Evolutionary conservation across 2,797 vertebrate genomes (phyloP).

Genomic region (Hydrophis major): DNA sequence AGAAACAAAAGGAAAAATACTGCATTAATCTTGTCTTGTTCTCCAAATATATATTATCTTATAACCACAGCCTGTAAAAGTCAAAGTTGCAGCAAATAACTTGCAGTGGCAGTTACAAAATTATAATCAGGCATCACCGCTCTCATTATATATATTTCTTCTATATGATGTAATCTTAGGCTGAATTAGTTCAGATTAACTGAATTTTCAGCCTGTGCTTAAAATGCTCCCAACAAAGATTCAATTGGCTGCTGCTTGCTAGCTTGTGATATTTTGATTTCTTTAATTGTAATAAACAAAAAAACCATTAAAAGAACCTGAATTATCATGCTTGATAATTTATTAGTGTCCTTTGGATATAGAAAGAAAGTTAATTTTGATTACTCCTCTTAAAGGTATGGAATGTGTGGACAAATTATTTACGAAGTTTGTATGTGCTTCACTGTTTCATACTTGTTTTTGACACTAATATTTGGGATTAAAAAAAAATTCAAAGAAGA

Average conservation of each 20-base stretch:
- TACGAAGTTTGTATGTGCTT: neutral
- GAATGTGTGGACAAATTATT: neutral
- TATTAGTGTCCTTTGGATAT: neutral
- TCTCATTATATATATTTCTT: neutral
- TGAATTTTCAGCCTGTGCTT: neutral
- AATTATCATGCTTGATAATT: neutral
- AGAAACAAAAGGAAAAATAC: neutral
- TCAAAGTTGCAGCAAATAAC: neutral
- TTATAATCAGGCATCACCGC: neutral
- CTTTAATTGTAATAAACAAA: neutral
- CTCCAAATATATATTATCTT: neutral
- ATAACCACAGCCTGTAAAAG: neutral
- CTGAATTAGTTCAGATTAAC: neutral
- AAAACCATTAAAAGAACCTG: neutral
- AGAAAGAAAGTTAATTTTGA: accelerated
- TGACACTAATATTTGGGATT: neutral
- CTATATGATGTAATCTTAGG: neutral
- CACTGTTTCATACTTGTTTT: neutral
- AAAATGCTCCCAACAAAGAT: neutral
- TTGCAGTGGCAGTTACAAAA: neutral
- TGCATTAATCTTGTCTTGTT: neutral
- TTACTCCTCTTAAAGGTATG: neutral
- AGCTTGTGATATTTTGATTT: accelerated
- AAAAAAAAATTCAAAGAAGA: neutral
- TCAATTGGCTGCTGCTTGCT: neutral